phyloP scores from a whole-genome alignment of 2,888 invertebrate genomes.

The Arge pagana region DNA sequence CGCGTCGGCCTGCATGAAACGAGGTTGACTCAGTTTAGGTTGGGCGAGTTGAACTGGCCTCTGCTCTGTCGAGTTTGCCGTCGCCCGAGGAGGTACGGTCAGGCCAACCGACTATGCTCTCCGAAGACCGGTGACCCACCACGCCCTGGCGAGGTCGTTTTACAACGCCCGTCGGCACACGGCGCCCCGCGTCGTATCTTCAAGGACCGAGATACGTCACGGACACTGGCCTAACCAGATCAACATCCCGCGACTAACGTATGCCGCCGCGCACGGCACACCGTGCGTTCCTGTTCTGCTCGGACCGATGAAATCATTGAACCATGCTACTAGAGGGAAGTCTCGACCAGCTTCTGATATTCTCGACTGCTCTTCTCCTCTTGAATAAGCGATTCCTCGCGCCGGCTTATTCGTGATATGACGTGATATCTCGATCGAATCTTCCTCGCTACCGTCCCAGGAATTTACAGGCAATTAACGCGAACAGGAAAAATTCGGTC shows the following conservation, averaged over 20 bases:
- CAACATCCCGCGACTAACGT: slow-evolving; percentile 46
- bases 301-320: slow-evolving; percentile 17
- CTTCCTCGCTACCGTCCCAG: slow-evolving; percentile 29
- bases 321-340: too few relatives aligned
- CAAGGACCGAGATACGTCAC: slow-evolving; percentile 47
- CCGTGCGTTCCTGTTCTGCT: slow-evolving; percentile 29
- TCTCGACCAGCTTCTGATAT: too few relatives aligned
- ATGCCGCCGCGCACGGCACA: slow-evolving; percentile 26
- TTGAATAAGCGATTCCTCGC: too few relatives aligned
- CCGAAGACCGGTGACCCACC: slow-evolving; percentile 55
- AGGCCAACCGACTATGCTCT: slow-evolving; percentile 38
- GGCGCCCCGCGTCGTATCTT: slow-evolving; percentile 39
- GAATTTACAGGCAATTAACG: too few relatives aligned
- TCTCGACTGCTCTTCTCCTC: too few relatives aligned
- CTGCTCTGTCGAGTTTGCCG: slow-evolving; percentile 10
- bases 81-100: slow-evolving; percentile 8
- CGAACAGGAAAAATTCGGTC: too few relatives aligned
- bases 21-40: slow-evolving; percentile 20
- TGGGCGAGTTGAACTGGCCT: slow-evolving; percentile 5
- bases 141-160: slow-evolving; percentile 56
- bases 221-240: slow-evolving; percentile 52
- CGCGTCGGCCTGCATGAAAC: slow-evolving; percentile 5
- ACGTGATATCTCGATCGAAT: neutral
- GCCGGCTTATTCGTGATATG: neutral
- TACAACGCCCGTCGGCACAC: slow-evolving; percentile 45